Evolutionary conservation across 2,888 invertebrate species (phyloP).

Genomic region (Tholera decimalis): DNA sequence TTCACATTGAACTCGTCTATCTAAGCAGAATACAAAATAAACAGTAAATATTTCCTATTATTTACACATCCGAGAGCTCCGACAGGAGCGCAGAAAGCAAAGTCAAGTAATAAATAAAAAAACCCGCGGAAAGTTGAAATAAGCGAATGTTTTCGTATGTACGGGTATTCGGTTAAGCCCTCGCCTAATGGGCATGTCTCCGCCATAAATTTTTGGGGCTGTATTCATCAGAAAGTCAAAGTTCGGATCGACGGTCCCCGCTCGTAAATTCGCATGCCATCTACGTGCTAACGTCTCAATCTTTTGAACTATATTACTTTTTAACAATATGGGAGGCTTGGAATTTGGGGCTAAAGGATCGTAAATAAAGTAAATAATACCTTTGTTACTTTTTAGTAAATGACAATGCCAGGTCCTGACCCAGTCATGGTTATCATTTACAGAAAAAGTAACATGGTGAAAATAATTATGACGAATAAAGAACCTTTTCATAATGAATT

Average conservation of each 20-base stretch:
- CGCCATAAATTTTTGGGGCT: conserved; percentile 52
- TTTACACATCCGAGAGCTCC: not conserved
- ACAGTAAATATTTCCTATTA: conserved; percentile 8
- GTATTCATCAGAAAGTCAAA: conserved; percentile 59
- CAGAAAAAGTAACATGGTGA: no score
- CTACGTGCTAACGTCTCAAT: conserved; percentile 61
- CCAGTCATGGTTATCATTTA: no score
- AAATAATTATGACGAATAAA: no score
- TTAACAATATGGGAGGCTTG: conserved; percentile 21
- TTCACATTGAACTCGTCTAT: no score
- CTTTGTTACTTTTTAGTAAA: no score
- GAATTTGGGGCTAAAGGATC: not conserved
- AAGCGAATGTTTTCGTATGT: conserved; percentile 46
- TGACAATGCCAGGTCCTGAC: no score
- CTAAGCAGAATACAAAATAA: not conserved
- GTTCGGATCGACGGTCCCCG: conserved; percentile 54
- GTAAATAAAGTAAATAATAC: not conserved
- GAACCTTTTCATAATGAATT: no score
- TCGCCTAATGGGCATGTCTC: conserved; percentile 56
- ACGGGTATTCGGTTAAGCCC: conserved; percentile 25
- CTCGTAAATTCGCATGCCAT: conserved; percentile 59
- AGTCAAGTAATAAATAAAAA: conserved; percentile 33
- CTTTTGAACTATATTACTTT: conserved; percentile 44
- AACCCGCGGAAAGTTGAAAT: conserved; percentile 33
- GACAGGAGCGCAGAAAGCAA: not conserved